Percentiles rank a stretch among this genome's conserved stretches.
These are phyloP conservation scores for Amblyopsis hoosieri DNA, from an alignment of 2,797 vertebrate genomes.

Conservation along the genomic window DNA sequence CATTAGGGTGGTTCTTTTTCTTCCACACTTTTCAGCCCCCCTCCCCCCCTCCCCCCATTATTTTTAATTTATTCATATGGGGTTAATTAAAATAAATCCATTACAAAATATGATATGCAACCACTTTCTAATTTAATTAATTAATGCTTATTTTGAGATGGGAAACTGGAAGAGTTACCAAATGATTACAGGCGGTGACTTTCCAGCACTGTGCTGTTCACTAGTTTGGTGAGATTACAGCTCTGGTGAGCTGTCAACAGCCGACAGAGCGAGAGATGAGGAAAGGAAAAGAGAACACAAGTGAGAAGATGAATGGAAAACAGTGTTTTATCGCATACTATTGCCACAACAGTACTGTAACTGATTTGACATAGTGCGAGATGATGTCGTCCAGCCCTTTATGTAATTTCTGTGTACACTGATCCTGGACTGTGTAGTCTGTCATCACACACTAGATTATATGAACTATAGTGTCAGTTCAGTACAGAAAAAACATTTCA, in stretches of 20 bases:
- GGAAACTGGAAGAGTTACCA: conserved; percentile 78
- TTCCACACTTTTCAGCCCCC: conserved; percentile 20
- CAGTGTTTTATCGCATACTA: conserved; percentile 34
- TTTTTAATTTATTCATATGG: conserved; percentile 88
- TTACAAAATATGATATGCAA: conserved; percentile 78
- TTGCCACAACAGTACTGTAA: neutral
- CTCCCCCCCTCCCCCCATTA: conserved; percentile 79
- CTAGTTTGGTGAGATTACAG: conserved; percentile 67
- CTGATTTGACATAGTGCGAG: neutral
- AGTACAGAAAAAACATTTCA: too few species aligned
- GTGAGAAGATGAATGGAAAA: conserved; percentile 55
- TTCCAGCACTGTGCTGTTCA: conserved; percentile 75
- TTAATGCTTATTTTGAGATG: conserved; percentile 76
- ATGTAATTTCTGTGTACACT: too few species aligned
- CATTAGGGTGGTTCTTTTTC: conserved; percentile 73
- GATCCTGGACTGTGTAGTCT: too few species aligned
- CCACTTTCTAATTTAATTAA: conserved; percentile 85
- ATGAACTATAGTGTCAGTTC: too few species aligned
- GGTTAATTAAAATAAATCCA: conserved; percentile 87
- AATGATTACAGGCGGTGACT: conserved; percentile 78
- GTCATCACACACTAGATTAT: too few species aligned
- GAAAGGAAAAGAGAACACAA: conserved; percentile 38
- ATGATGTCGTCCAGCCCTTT: too few species aligned
- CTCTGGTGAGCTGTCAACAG: conserved; percentile 67
- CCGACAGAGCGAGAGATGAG: conserved; percentile 42